These are phyloP conservation scores for Leptopilina syphax DNA, from an alignment of 2,888 invertebrate species.

Conservation along the genomic window DNA sequence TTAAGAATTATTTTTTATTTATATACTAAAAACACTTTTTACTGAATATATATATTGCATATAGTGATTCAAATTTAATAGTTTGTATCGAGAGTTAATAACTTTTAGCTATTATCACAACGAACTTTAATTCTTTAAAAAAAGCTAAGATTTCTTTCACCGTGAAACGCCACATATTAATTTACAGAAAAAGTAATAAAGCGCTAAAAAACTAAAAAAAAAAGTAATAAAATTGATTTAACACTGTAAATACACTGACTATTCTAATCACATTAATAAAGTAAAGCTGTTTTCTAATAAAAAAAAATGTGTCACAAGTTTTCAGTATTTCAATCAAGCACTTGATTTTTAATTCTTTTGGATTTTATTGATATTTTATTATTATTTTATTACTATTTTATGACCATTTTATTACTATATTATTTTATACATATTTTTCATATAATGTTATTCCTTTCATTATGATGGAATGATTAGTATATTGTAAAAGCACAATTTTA, in stretches of 20 bases:
- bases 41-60: no score
- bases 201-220: not conserved
- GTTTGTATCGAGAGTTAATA: no score
- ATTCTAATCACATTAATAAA: slow-evolving; percentile 13
- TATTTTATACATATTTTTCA: not conserved
- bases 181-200: not conserved
- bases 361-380: not conserved
- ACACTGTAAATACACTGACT: slow-evolving; percentile 36
- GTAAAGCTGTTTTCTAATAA: slow-evolving; percentile 6
- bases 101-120: no score
- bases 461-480: no score
- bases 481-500: not conserved
- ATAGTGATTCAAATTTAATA: no score
- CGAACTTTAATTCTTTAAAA: no score
- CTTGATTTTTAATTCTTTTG: slow-evolving; percentile 14
- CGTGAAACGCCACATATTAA: not conserved
- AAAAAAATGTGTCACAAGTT: not conserved
- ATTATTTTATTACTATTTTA: no score
- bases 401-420: no score
- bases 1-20: no score
- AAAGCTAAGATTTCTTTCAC: no score
- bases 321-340: not conserved
- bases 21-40: no score
- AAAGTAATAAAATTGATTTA: slow-evolving; percentile 12
- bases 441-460: not conserved